Evolutionary conservation across 2,113 vertebrate species (phyloP).

Genomic region (Rhinoderma darwinii): DNA sequence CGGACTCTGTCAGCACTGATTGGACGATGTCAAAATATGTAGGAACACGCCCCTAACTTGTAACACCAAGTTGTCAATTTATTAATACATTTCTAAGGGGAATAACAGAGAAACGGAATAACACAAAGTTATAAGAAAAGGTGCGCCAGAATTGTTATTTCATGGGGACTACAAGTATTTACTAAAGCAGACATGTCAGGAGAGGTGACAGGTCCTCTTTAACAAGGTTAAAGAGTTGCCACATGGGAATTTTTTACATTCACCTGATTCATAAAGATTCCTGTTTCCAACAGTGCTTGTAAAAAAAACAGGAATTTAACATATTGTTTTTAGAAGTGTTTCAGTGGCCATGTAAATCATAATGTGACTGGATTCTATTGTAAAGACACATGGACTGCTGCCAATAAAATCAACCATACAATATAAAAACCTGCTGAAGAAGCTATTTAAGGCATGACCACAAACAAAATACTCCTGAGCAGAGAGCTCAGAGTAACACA

Average conservation of each 20-base stretch:
- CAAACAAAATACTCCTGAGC: conserved; percentile 14
- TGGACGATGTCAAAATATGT: no score
- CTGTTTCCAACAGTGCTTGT: conserved; percentile 8
- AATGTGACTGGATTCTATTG: conserved; percentile 35
- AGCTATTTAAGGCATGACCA: conserved; percentile 35
- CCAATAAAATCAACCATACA: conserved; percentile 30
- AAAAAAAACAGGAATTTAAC: conserved; percentile 1
- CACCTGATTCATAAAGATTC: conserved; percentile 8
- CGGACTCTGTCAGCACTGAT: no score
- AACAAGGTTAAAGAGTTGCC: conserved; percentile 8
- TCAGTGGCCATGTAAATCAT: conserved; percentile 45
- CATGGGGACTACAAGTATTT: no score
- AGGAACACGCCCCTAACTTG: no score
- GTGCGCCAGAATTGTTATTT: no score
- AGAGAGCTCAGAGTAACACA: background rate
- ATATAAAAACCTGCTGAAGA: conserved; percentile 45
- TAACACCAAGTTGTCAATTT: no score
- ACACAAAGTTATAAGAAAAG: no score
- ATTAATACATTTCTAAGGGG: no score
- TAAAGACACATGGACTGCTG: conserved; percentile 38
- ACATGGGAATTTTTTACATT: conserved; percentile 4
- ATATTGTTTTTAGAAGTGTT: conserved; percentile 19
- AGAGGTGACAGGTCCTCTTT: no score
- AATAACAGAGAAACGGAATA: no score
- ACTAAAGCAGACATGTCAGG: no score